Base-by-base conservation (phyloP, 2,797 vertebrate genomes). In the Acomys russatus region DNA sequence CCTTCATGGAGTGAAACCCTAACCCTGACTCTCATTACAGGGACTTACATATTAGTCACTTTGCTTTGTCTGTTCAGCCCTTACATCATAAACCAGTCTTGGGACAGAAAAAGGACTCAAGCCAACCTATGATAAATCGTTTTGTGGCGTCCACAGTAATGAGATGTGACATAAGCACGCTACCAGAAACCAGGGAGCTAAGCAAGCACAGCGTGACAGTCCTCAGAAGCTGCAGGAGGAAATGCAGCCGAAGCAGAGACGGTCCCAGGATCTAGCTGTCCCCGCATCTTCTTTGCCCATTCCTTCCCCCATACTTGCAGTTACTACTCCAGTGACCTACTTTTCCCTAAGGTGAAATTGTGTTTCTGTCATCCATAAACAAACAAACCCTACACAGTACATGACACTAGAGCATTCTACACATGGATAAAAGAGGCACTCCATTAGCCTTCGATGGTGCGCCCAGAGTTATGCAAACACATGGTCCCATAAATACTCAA, bases 291-390 rank as follows among this genome's bases (percentile, higher is more conserved):
- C 63, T 23, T 20, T 0, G 59, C 3, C 49, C 63, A 25, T n/a
- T 30, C 14, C 59, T 76, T 85, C 14, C 6, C 33, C 77, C 17
- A n/a, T 51, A 71, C 8, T 73, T 38, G n/a, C 17, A n/a, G 5
- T 59, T 70, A 83, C 56, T 89, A 7, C 12, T 77, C 30, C 28
- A 90, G 33, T 38, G 44, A 92, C 35, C 66, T 86, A 20, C 22
- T 56, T 80, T 94, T 73, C 54, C 33, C 74, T 38, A 35, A 10
- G 35, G 23, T 11, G 68, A 78, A 54, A 28, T 9, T 94, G 25
- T 30, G 92, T 49, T 88, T 71, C 70, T 94, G 17, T 54, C 22
- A 59, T 63, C 74, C 51, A 90, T 38, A 79, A 86, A 79, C 56
- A 86, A 89, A 44, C 8, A 74, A 33, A 25, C 59, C n/a, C 49